A percentile compares a stretch with the other conserved stretches of the same genome.
These are phyloP conservation scores for Lophotis ruficrista DNA, from an alignment of 2,113 vertebrate genomes.

Conservation along the genomic window DNA sequence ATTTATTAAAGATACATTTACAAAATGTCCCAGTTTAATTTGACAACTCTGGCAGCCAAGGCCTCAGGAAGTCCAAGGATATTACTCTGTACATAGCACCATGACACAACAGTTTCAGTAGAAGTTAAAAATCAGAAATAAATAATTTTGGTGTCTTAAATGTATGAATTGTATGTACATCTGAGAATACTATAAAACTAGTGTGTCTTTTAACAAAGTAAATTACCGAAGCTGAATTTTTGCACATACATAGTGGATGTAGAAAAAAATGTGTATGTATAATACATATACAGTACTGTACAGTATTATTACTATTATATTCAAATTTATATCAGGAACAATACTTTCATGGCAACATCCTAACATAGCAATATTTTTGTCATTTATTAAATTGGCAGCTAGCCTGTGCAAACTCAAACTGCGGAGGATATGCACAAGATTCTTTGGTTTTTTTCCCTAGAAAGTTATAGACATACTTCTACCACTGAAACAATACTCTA, in stretches of 20 bases:
- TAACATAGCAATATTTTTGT: neutral
- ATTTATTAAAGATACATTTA: constrained; percentile 55
- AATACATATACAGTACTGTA: neutral
- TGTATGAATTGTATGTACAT: neutral
- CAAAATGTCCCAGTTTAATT: constrained; percentile 33
- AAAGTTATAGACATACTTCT: neutral
- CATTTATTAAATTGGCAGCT: neutral
- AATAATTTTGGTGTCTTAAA: neutral
- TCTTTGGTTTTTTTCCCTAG: accelerated
- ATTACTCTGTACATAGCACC: neutral
- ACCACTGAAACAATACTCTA: neutral
- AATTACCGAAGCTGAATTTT: neutral
- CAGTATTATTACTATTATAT: neutral
- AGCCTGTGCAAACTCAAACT: neutral
- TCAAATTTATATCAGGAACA: neutral
- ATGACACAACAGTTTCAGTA: neutral
- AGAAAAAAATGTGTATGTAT: neutral
- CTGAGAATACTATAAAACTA: neutral
- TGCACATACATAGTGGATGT: neutral
- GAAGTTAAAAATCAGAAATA: neutral
- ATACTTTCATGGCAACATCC: neutral
- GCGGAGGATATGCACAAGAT: neutral
- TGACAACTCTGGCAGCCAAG: constrained; percentile 30
- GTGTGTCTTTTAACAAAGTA: neutral
- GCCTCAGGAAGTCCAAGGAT: neutral